A percentile compares a stretch with the other conserved stretches of the same genome.
Conservation (phyloP, 2,113 vertebrate genomes). For the Cacatua alba region DNA sequence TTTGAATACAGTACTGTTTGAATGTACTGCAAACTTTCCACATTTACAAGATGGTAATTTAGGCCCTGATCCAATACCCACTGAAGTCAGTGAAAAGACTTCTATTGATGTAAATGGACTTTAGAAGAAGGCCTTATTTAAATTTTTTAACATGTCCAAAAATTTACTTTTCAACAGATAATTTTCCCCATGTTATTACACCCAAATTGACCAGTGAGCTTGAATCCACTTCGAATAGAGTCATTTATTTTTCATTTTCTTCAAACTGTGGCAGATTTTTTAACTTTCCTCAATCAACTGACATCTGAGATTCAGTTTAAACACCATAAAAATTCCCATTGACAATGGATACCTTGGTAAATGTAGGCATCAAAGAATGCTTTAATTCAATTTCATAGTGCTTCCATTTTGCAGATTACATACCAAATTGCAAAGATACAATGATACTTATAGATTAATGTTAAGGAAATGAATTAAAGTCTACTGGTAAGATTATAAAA, state of each 20-base stretch:
- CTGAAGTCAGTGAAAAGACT: slow-evolving; percentile 60
- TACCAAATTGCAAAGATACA: neutral
- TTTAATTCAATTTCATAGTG: neutral
- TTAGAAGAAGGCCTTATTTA: slow-evolving; percentile 51
- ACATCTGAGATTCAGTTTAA: neutral
- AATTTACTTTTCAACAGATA: slow-evolving; percentile 64
- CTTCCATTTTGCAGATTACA: neutral
- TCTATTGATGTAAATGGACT: slow-evolving; percentile 38
- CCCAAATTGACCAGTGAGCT: neutral
- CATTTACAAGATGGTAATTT: slow-evolving; percentile 65
- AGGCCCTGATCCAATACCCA: slow-evolving; percentile 56
- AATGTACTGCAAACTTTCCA: slow-evolving; percentile 45
- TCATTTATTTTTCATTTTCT: slow-evolving; percentile 50
- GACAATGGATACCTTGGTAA: neutral
- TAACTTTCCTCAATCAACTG: neutral
- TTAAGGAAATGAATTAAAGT: neutral
- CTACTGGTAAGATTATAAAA: neutral
- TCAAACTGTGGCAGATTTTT: neutral
- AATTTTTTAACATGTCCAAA: slow-evolving; percentile 13
- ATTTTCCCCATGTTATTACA: slow-evolving; percentile 43
- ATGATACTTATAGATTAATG: neutral
- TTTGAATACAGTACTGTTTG: slow-evolving; percentile 46
- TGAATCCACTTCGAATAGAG: slow-evolving; percentile 29
- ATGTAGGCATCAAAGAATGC: neutral
- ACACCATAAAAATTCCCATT: neutral